These are phyloP conservation scores for Rhopalosiphum nymphaeae DNA, from an alignment of 2,888 invertebrate species.

Conservation along the genomic window DNA sequence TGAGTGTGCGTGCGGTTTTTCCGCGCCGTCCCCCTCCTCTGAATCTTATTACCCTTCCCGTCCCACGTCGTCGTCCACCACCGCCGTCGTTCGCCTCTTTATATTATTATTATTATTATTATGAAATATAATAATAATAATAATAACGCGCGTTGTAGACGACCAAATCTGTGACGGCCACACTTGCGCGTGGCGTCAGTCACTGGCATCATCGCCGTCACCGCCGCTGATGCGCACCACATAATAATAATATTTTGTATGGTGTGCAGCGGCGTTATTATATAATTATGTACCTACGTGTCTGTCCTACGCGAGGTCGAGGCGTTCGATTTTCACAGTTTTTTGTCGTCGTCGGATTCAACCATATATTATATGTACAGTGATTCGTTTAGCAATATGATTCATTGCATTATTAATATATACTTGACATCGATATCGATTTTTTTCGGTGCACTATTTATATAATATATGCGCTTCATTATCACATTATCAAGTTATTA, in stretches of 20 bases:
- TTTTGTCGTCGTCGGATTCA: not conserved
- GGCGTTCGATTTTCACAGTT: not conserved
- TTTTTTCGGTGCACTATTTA: not conserved
- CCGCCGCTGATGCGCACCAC: not conserved
- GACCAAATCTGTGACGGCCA: conserved; percentile 35
- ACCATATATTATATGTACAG: not conserved
- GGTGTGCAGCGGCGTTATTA: not conserved
- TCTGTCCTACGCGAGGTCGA: not conserved
- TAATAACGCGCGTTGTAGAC: conserved; percentile 32
- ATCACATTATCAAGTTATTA: not conserved
- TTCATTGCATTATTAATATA: not conserved
- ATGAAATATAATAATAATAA: not conserved
- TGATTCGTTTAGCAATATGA: not conserved
- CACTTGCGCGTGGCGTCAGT: not conserved
- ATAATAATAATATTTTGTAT: not conserved
- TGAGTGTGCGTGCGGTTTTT: conserved; percentile 20
- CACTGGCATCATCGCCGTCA: not conserved
- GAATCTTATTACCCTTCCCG: not conserved
- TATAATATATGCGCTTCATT: not conserved
- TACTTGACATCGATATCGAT: not conserved
- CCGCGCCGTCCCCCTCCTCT: not conserved
- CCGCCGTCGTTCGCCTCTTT: not conserved
- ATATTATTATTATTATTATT: not conserved
- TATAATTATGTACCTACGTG: not conserved
- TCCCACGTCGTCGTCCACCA: not conserved